These are phyloP conservation scores for Epinephelus coioides DNA, from an alignment of 2,797 vertebrate species.

Conservation along the genomic window DNA sequence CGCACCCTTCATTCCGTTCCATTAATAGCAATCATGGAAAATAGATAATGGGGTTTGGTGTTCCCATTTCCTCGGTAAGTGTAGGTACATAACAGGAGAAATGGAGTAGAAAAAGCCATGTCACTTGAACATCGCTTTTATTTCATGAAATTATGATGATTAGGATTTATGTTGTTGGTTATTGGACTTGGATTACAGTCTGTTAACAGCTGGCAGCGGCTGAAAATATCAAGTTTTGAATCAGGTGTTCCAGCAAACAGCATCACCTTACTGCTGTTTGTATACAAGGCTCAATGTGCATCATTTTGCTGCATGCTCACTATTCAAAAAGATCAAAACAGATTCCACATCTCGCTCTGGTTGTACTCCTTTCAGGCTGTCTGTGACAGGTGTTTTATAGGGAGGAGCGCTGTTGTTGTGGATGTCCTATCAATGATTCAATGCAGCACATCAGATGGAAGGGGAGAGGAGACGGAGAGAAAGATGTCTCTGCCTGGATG, in stretches of 20 bases:
- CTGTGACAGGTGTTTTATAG: conserved; percentile 83
- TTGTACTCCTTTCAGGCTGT: conserved; percentile 69
- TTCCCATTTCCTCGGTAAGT: conserved; percentile 63
- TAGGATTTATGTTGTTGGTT: conserved; percentile 5
- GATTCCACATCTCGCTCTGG: conserved; percentile 39
- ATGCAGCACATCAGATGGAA: conserved; percentile 80
- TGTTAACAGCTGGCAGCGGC: background rate
- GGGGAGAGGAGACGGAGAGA: conserved; percentile 68
- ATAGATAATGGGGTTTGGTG: conserved; percentile 53
- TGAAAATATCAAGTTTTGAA: background rate
- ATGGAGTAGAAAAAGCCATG: conserved; percentile 7
- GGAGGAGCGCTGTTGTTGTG: conserved; percentile 80
- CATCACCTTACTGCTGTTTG: conserved; percentile 6
- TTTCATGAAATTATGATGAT: conserved; percentile 8
- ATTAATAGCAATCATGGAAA: conserved; percentile 70
- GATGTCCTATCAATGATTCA: conserved; percentile 88
- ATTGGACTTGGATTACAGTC: background rate
- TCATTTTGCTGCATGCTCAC: conserved; percentile 35
- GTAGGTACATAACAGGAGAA: conserved; percentile 28
- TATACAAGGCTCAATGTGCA: conserved; percentile 30
- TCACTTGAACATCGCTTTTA: background rate
- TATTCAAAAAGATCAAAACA: conserved; percentile 60
- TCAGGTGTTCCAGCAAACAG: conserved; percentile 15
- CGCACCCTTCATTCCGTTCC: conserved; percentile 65
- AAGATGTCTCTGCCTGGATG: conserved; percentile 78